Percentiles rank a stretch among this genome's conserved stretches.
These are phyloP conservation scores for Cygnus buccinator DNA, from an alignment of 2,113 vertebrate genomes.

Conservation along the genomic window DNA sequence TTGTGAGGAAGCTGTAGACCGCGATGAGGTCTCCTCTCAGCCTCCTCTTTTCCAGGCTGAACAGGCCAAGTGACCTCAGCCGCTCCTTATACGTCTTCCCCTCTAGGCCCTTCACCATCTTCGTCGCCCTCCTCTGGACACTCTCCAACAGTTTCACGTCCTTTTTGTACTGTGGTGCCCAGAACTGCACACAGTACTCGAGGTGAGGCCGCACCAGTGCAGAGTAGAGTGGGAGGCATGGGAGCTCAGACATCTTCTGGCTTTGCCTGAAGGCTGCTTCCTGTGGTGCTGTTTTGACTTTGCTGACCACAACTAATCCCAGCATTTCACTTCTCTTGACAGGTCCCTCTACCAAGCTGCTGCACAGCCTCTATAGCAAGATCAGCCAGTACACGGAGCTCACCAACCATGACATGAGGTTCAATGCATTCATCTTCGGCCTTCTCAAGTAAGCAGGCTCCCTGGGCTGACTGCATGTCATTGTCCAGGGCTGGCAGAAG, in stretches of 20 bases:
- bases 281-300: not conserved
- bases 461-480: not conserved
- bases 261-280: not conserved
- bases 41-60: no score
- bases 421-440: constrained; percentile 95
- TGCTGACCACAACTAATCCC: not conserved
- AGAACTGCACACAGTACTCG: no score
- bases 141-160: no score
- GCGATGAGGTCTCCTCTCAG: no score
- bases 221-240: no score
- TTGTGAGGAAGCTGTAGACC: no score
- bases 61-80: no score
- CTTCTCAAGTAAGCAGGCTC: constrained; percentile 91
- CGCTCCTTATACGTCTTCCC: no score
- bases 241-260: rapidly evolving
- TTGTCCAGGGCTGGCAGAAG: not conserved
- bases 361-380: constrained; percentile 89
- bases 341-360: constrained; percentile 94
- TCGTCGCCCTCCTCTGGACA: no score
- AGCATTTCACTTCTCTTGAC: not conserved
- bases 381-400: constrained; percentile 93
- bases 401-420: constrained; percentile 91
- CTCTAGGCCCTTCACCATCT: no score
- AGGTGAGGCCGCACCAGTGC: no score
- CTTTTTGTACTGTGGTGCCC: no score